Base-by-base conservation (phyloP, 2,797 vertebrate species). In the Chromobotia macracanthus region DNA sequence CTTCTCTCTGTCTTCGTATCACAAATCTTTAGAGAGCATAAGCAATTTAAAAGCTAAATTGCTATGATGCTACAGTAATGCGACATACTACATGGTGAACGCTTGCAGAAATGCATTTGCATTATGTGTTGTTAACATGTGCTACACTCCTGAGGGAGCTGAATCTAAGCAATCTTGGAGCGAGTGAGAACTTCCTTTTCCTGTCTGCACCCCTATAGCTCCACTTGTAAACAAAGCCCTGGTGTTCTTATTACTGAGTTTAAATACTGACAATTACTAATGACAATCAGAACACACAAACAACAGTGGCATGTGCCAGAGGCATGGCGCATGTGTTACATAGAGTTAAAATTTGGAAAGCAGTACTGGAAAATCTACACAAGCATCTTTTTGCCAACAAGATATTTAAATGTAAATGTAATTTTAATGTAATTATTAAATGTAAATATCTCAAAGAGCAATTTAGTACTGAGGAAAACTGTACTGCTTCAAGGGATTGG, bases 201-300 rank as follows among this genome's bases (percentile, higher is more conserved):
- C 48, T 5, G 19, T 21, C 28, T 65, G 28, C 50, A 44, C 19
- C 61, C 48, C n/a, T 75, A 46, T 46, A 67, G 74, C 19, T 67
- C 53, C 28, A 35, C 35, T 46, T 76, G 63, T 56, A 76, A 67
- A 75, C 46, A 66, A 76, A 66, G n/a, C 74, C 74, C 18, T 55
- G 35, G 35, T 44, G 23, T 76, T 18, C 64, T 67, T 58, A 68
- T 76, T 48, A 66, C 53, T 19, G 41, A 66, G 72, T 48, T 58
- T 25, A 68, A 56, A 69, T n/a, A 65, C 46, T 21, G 21, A 19
- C 25, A 71, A 79, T 77, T 71, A 35, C 44, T 66, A 23, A 60
- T 18, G 58, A 61, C 75, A 25, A 60, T 66, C 21, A 10, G 35
- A 78, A 80, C 78, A 38, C 69, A 58, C 63, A 56, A 76, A 67